phyloP scores from a whole-genome alignment of 1,140 invertebrate species.

The Drosophila tsacasi region DNA sequence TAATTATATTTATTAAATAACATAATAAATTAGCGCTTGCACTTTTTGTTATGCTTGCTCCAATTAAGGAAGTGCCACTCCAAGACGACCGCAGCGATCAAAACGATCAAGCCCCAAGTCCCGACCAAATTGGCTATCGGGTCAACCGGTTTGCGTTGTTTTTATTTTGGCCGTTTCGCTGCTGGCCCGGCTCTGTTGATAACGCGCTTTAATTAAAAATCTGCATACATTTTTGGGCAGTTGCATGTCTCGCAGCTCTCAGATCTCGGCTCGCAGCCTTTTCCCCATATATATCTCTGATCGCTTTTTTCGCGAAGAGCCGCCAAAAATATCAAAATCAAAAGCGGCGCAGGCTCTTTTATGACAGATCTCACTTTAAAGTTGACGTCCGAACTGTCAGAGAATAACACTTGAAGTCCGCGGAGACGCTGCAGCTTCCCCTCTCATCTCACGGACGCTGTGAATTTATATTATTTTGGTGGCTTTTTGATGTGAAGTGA shows the following conservation, averaged over 20 bases:
- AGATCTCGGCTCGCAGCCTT: slow-evolving; percentile 8
- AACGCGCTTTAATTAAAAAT: slow-evolving; percentile 80
- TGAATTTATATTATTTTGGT: slow-evolving; percentile 58
- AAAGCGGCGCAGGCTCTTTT: slow-evolving; percentile 75
- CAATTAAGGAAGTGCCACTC: slow-evolving; percentile 83
- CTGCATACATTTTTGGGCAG: slow-evolving; percentile 80
- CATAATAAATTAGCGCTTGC: slow-evolving; percentile 80
- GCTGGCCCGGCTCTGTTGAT: slow-evolving; percentile 57
- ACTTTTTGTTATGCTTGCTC: slow-evolving; percentile 76
- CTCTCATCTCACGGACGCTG: neutral
- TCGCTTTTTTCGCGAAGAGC: slow-evolving; percentile 53
- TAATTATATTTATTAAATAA: slow-evolving; percentile 80
- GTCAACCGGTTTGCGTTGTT: slow-evolving; percentile 65
- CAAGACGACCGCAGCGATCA: slow-evolving; percentile 53
- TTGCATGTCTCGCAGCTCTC: slow-evolving; percentile 41
- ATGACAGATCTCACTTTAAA: slow-evolving; percentile 83
- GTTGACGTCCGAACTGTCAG: slow-evolving; percentile 75
- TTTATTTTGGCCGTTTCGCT: slow-evolving; percentile 37
- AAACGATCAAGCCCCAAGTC: slow-evolving; percentile 49
- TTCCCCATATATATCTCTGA: slow-evolving; percentile 25
- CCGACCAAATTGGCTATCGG: slow-evolving; percentile 76
- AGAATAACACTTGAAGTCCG: slow-evolving; percentile 74
- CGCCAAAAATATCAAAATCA: slow-evolving; percentile 73
- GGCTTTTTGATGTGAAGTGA: slow-evolving; percentile 76
- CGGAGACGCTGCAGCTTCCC: slow-evolving; percentile 53